These are phyloP conservation scores for Ivindomyrus marchei DNA, from an alignment of 2,113 vertebrate species.

Conservation along the genomic window DNA sequence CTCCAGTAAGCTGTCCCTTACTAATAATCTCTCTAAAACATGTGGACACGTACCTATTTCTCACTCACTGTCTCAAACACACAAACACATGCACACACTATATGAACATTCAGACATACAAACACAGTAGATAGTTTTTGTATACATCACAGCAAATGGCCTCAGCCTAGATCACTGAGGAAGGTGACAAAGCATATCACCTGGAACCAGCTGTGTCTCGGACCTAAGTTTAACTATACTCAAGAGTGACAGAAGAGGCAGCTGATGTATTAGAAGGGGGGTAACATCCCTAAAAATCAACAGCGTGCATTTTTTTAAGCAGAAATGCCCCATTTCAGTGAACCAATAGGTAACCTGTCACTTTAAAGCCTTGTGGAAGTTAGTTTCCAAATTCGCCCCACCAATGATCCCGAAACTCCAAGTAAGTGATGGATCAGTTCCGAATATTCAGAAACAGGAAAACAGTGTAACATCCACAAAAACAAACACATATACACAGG, in stretches of 20 bases:
- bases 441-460: neutral
- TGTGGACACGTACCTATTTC: slow-evolving; percentile 46
- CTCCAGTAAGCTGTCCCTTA: neutral
- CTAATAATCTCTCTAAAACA: neutral
- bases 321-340: neutral
- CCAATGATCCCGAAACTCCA: slow-evolving; percentile 28
- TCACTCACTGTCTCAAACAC: neutral
- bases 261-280: neutral
- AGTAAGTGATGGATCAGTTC: neutral
- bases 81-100: neutral
- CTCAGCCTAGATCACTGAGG: neutral
- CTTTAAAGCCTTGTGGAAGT: slow-evolving; percentile 40
- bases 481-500: neutral
- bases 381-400: slow-evolving; percentile 30
- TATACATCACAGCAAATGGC: neutral
- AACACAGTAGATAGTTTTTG: neutral
- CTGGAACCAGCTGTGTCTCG: slow-evolving; percentile 22
- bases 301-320: neutral
- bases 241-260: neutral
- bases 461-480: neutral
- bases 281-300: neutral
- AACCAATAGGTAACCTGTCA: slow-evolving; percentile 14
- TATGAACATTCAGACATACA: neutral
- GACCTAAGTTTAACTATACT: neutral
- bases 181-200: slow-evolving; percentile 33